Evolutionary conservation across 2,797 vertebrate genomes (phyloP), one percentile per base, ranked within the genome.

Genomic region (Pogoniulus pusillus): DNA sequence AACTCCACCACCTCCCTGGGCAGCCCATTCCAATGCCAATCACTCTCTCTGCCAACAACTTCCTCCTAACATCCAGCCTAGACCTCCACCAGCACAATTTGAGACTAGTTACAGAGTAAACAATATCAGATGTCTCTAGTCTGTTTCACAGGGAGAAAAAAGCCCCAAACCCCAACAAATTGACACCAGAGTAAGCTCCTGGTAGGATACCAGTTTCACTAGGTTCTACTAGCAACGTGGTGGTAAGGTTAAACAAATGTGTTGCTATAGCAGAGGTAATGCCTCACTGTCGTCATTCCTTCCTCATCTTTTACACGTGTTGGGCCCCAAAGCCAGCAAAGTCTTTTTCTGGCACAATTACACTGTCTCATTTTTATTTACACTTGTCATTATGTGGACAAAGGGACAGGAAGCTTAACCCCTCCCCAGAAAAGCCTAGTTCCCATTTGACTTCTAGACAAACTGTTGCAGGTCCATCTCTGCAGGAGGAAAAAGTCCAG

Each of bases 301-400:
- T 84, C 65, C 64, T 74, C 16, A 16, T 59, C 53, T 87, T 90
- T 78, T 82, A 84, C 47, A 72, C 41, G 9, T 39, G 20, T 77
- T 63, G 27, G 41, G 14, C 55, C 94, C 55, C 78, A 85, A 90
- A 92, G 74, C 26, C 37, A 82, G 58, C 78, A 64, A 93, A 91
- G 83, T 22, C 37, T 91, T 82, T 77, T 80, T 35, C 47, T 62
- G 85, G 74, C 63, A 81, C 39, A 85, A 80, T 73, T 84, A 86
- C 39, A 0, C 82, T 93, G 89, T 91, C 57, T 89, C 78, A 77
- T 74, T 94, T 96, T 92, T 91, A 91, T 87, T 78, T 92, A 55
- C 41, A 72, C 43, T 90, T 87, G 69, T 24, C 51, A 75, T 69
- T 91, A 73, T 80, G 53, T 45, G 74, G 58, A 91, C 68, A 90